phyloP scores from a whole-genome alignment of 2,888 invertebrate species.

The Deroplatys truncata region DNA sequence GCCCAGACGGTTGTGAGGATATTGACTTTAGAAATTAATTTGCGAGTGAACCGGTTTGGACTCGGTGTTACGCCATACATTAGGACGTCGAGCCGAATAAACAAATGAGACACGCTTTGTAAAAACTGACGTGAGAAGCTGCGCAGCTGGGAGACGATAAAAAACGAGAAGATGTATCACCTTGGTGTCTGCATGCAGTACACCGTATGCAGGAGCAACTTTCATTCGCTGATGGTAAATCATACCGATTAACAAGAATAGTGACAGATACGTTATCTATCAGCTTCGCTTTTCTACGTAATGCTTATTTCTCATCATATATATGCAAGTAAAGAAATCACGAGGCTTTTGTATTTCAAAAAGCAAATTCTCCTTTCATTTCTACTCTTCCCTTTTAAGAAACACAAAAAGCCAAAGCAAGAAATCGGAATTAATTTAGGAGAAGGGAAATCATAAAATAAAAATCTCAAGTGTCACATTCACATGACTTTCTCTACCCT shows the following conservation, averaged over 20 bases:
- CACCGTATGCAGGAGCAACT: not conserved
- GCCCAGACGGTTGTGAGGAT: not conserved
- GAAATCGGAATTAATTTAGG: too few relatives aligned
- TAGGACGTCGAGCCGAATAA: not conserved
- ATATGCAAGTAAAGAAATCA: too few relatives aligned
- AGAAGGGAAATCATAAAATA: too few relatives aligned
- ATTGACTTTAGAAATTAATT: not conserved
- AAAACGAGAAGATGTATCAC: not conserved
- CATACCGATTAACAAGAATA: not conserved
- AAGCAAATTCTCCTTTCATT: too few relatives aligned
- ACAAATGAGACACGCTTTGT: not conserved
- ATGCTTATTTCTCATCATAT: too few relatives aligned
- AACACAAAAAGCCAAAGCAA: too few relatives aligned
- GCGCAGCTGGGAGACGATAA: not conserved
- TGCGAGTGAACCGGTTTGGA: not conserved
- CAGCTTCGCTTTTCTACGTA: too few relatives aligned
- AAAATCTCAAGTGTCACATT: too few relatives aligned
- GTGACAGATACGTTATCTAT: not conserved
- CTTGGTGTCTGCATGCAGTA: not conserved
- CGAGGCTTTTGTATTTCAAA: too few relatives aligned
- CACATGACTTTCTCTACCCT: too few relatives aligned
- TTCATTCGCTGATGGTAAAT: not conserved
- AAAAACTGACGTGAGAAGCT: not conserved
- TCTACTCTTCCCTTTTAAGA: too few relatives aligned
- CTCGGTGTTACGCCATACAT: not conserved